A percentile compares a stretch with the other conserved stretches of the same genome.
These are phyloP conservation scores for Crocidura indochinensis DNA, from an alignment of 2,797 vertebrate genomes.

Conservation along the genomic window DNA sequence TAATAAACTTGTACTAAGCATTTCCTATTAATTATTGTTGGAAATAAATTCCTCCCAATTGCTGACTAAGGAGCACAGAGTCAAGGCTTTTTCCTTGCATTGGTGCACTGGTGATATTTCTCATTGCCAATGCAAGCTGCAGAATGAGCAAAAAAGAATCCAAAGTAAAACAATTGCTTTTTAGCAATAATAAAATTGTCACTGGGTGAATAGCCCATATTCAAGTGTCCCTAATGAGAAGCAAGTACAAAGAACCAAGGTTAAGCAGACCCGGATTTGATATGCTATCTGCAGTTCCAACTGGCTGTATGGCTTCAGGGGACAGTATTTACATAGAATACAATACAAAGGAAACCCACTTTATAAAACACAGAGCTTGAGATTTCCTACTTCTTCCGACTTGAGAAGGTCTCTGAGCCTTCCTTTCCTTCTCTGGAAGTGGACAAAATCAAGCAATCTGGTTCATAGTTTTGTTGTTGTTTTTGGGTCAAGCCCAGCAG, in stretches of 20 bases:
- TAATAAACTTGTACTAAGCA: not conserved
- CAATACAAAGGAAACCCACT: not conserved
- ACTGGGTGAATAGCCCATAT: not conserved
- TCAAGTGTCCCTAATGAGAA: not conserved
- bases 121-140: not conserved
- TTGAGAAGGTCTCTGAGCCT: not conserved
- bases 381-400: rapidly evolving
- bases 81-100: not conserved
- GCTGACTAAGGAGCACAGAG: not conserved
- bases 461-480: not conserved
- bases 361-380: not conserved
- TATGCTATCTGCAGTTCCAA: not conserved
- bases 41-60: not conserved
- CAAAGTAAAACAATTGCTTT: not conserved
- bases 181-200: conserved; percentile 4
- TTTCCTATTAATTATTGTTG: not conserved
- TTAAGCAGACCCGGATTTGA: not conserved
- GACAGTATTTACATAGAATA: rapidly evolving
- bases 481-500: too few relatives aligned
- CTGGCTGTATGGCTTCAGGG: not conserved
- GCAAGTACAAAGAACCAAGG: not conserved
- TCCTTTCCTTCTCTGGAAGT: not conserved
- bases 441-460: not conserved
- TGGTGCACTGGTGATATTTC: not conserved
- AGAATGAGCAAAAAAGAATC: conserved; percentile 30